Base-by-base conservation (phyloP, 1,140 invertebrate genomes). In the Zaprionus lachaisei region DNA sequence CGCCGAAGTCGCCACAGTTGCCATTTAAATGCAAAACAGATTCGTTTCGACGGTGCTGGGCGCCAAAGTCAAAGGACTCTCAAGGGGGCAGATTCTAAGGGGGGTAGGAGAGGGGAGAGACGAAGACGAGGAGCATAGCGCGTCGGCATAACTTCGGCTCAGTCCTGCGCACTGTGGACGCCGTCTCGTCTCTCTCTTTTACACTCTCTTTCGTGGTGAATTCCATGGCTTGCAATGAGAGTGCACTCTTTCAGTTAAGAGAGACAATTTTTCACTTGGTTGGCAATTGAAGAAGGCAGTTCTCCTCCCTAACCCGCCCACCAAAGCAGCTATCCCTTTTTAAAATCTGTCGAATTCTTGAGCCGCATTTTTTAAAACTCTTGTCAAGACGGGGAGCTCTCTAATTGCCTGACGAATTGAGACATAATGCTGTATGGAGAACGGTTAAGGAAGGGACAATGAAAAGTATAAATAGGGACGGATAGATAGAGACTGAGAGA, bases 11-110 rank as follows among this genome's bases (percentile, higher is more conserved):
- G 77, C 77, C 72, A 68, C 73, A 79, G 68, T 79, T 79, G 68
- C 78, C 74, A 80, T 80, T 87, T 87, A 78, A 86, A 86, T 78
- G 86, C 70, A 89, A 87, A 81, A 78, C 81, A 84, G 63, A 77
- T 80, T 80, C 67, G 61, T 54, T 70, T 49, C 44, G 28, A 17
- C 60, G 63, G 63, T 66, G 63, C 65, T 65, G 69, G 63, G 58
- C 54, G 72, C 49, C 72, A 70, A 69, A 78, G 72, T 70, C 66
- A 75, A 79, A 75, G 66, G 38, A 63, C 76, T 62, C 65, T 55
- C 15, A 49, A 20, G 14, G 17, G 20, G 20, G n/a, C 14, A 20
- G 15, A 41, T 4, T 5, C 2, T 41, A 41, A 6, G 2, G 2
- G 12, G 28, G n/a, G 11, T 7, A 41, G 31, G 41, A 26, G 55